Base-by-base conservation (phyloP, 1,140 invertebrate species). In the Diachasmimorpha longicaudata region DNA sequence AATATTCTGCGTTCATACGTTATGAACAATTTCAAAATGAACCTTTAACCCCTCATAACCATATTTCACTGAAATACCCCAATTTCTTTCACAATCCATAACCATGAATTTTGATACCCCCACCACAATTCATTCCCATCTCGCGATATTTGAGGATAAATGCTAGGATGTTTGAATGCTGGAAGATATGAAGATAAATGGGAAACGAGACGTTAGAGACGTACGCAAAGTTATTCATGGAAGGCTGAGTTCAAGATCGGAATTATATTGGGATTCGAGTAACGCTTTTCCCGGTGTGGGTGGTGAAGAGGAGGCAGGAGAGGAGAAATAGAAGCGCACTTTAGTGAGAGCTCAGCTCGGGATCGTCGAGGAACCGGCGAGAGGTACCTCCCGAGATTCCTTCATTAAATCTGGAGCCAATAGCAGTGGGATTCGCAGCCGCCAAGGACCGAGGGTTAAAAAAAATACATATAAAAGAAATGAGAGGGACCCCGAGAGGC, bases 381-480 rank as follows among this genome's bases (percentile, higher is more conserved):
- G 55, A 25, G 74, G 44, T 75, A 58, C 46, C 74, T 63, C 58
- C 46, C 68, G 75, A 79, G 78, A 79, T 79, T 77, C 75, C 67
- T 79, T 79, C 74, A 79, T 79, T 79, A 76, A 76, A 71, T 79
- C 72, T 63, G 3, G 68, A 75, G 73, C 72, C 75, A 74, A 79
- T 76, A 58, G 67, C 70, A 66, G 75, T 77, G 68, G 75, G 75
- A 75, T 76, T 67, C 68, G 70, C 55, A 76, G 46, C 37, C 23
- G 71, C 21, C 71, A 67, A 67, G 39, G 70, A 36, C 13, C n/a
- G 74, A 16, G 36, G 55, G 70, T 44, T 66, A 70, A 52, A 48
- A 70, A 42, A 70, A 31, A 31, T 31, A 31, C 6, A 31, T 31
- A 25, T 39, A 37, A 58, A 76, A 74, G 66, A 25, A 69, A 58